Conservation (phyloP, 2,113 vertebrate genomes). For the Thamnaconus septentrionalis region DNA sequence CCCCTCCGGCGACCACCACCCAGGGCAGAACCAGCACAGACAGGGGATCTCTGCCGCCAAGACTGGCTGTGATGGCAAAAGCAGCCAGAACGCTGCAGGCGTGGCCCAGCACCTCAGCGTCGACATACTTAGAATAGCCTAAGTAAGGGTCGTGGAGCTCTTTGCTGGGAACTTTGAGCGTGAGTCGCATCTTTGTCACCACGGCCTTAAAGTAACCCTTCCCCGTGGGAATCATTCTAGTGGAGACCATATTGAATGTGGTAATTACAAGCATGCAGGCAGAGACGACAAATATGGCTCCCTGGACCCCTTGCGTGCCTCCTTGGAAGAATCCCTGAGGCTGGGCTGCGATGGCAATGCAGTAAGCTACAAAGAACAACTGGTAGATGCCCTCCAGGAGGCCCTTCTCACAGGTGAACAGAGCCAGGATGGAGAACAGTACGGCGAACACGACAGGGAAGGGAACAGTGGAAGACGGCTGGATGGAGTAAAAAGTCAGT, state of each 20-base stretch:
- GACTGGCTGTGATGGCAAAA: conserved; percentile 77
- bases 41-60: conserved; percentile 66
- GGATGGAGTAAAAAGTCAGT: conserved; percentile 57
- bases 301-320: conserved; percentile 81
- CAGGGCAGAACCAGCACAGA: conserved; percentile 80
- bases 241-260: conserved; percentile 69
- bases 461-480: conserved; percentile 67
- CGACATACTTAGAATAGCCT: conserved; percentile 85
- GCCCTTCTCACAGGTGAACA: conserved; percentile 78
- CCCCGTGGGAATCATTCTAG: conserved; percentile 69
- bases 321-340: conserved; percentile 77
- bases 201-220: conserved; percentile 61
- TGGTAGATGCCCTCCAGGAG: conserved; percentile 77
- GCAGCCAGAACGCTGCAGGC: conserved; percentile 82
- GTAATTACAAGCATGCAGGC: conserved; percentile 72
- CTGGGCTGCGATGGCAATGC: conserved; percentile 77
- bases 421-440: conserved; percentile 77
- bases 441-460: conserved; percentile 80
- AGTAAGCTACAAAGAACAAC: conserved; percentile 79
- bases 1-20: conserved; percentile 83
- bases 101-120: conserved; percentile 81
- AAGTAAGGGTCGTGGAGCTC: conserved; percentile 76
- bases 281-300: conserved; percentile 80
- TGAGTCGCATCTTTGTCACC: conserved; percentile 61
- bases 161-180: conserved; percentile 72